Evolutionary conservation across 2,113 vertebrate genomes (phyloP), one percentile per base, ranked within the genome.

Genomic region (Lasiurus borealis): DNA sequence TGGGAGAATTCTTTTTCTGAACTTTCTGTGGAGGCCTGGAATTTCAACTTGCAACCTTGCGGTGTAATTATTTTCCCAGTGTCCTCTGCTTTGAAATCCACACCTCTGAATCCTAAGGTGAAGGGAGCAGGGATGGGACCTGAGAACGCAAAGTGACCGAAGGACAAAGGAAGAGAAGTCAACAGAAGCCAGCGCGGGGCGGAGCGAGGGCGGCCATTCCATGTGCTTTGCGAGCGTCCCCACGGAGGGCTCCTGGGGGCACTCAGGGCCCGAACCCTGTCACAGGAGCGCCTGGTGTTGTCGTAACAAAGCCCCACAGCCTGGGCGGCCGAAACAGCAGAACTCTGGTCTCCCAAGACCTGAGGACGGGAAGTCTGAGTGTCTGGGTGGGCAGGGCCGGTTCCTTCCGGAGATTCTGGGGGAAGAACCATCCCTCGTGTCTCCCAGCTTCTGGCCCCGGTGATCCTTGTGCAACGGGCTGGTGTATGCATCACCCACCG

Each of bases 61-160:
- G 1, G 11, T 0, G 31, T 31, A 2, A 23, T 4, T 3, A 9
- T 31, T n/a, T 59, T 36, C 77, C 62, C 50, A 15, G 5, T 3
- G 21, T 11, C 54, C 76, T 54, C 62, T 21, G 46, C 81, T 78
- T 40, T 40, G 77, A 50, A 59, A 66, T 29, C 78, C 64, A 21
- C 2, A 15, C 23, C 23, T 68, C 29, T 31, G 8, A 46, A 6
- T 52, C 46, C 48, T 1, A 27, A 21, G 85, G 21, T 36, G 80
- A 64, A 31, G 34, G 2, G n/a, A 5, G 27, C 2, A 1, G 40
- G 34, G 21, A 3, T 2, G 5, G 1, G 72, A 31, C 19, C 2
- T 0, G 13, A 27, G 78, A 19, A 9, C 29, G 57, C 4, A 19
- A 25, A 54, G 4, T 6, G 25, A 25, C 21, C 10, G 0, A n/a